Percentiles rank a stretch among this genome's conserved stretches.
These are phyloP conservation scores for Loxodonta africana DNA, from an alignment of 2,113 vertebrate species.

Conservation along the genomic window DNA sequence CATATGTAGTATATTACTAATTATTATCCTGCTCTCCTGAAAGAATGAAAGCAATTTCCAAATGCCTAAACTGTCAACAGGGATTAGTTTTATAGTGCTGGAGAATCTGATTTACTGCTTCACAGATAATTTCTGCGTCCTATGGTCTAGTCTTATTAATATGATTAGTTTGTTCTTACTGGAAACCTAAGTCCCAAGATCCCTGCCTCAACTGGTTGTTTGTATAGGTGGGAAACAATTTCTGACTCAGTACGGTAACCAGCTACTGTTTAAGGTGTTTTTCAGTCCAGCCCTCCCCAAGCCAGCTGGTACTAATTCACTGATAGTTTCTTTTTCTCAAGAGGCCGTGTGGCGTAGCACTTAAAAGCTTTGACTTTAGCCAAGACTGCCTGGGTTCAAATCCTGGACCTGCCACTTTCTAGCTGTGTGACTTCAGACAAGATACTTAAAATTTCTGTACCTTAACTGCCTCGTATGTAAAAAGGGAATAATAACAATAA, in stretches of 20 bases:
- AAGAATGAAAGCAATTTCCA: slow-evolving; percentile 8
- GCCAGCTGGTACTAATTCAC: not conserved
- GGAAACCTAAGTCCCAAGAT: not conserved
- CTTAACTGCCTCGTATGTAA: not conserved
- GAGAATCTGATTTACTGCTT: not conserved
- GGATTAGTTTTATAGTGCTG: not conserved
- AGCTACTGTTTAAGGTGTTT: not conserved
- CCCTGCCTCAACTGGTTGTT: not conserved
- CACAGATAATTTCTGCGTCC: not conserved
- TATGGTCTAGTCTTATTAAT: not conserved
- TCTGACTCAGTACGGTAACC: not conserved
- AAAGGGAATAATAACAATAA: not conserved
- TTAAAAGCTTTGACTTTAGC: not conserved
- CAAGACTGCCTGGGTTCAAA: not conserved
- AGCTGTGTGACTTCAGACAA: not conserved
- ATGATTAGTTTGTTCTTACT: not conserved
- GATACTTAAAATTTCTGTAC: not conserved
- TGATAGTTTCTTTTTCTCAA: not conserved
- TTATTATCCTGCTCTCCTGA: not conserved
- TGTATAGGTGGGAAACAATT: not conserved
- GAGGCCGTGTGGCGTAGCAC: accelerated
- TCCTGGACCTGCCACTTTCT: not conserved
- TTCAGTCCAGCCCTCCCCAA: not conserved
- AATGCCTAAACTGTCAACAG: not conserved
- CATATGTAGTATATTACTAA: not conserved